phyloP scores from a whole-genome alignment of 1,140 invertebrate genomes.

The Mesaphorura yosii region DNA sequence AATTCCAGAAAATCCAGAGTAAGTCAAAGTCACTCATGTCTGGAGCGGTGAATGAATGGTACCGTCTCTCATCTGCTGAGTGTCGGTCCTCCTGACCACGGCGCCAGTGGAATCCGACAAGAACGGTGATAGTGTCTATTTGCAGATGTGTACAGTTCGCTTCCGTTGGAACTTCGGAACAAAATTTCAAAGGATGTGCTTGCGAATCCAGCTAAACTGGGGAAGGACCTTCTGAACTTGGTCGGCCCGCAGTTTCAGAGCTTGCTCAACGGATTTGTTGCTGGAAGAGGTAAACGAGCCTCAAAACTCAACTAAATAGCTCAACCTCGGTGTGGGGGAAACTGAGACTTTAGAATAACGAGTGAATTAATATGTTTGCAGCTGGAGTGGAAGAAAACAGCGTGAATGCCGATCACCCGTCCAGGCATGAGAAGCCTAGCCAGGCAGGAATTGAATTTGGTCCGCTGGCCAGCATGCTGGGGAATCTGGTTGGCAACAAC shows the following conservation, averaged over 20 bases:
- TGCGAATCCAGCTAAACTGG: slow-evolving; percentile 27
- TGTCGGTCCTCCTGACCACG: not conserved
- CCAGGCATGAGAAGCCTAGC: not conserved
- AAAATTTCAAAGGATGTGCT: slow-evolving; percentile 28
- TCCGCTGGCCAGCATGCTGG: slow-evolving; percentile 15
- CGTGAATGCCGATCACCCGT: no score
- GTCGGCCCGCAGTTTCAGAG: slow-evolving; percentile 28
- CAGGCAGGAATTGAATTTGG: slow-evolving; percentile 26
- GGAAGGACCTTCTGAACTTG: slow-evolving; percentile 22
- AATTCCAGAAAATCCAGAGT: slow-evolving; percentile 28
- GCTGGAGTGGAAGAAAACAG: slow-evolving; percentile 7
- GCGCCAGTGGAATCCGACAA: not conserved
- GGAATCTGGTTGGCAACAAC: slow-evolving; percentile 26
- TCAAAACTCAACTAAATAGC: no score
- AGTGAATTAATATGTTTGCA: slow-evolving; percentile 14
- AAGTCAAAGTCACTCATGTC: slow-evolving; percentile 7
- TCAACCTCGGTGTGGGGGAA: no score
- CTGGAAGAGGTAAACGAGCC: not conserved
- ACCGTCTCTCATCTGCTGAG: not conserved
- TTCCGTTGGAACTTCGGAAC: slow-evolving; percentile 28
- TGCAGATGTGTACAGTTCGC: slow-evolving; percentile 23
- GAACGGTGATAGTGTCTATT: not conserved
- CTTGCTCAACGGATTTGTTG: slow-evolving; percentile 2
- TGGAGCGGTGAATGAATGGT: not conserved
- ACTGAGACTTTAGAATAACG: no score